phyloP scores from a whole-genome alignment of 2,797 vertebrate species.

The Neoniphon sammara region DNA sequence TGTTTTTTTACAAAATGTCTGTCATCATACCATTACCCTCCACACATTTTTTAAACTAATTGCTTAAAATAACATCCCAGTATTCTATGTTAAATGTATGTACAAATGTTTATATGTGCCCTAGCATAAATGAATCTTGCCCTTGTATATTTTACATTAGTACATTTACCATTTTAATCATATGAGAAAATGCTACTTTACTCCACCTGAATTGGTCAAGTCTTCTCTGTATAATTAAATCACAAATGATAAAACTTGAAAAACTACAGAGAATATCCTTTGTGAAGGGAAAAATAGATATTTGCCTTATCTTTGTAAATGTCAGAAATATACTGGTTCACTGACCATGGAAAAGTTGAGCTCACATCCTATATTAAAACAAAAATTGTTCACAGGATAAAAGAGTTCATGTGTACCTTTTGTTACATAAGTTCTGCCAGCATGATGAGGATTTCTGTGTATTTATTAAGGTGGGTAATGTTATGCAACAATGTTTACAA shows the following conservation, averaged over 20 bases:
- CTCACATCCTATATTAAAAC: conserved; percentile 31
- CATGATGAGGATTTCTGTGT: conserved; percentile 58
- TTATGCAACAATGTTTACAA: conserved; percentile 81
- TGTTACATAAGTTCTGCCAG: conserved; percentile 34
- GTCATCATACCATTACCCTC: conserved; percentile 15
- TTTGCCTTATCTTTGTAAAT: conserved; percentile 72
- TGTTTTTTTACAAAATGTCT: conserved; percentile 23
- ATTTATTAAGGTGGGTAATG: conserved; percentile 71
- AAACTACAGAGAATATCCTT: conserved; percentile 7
- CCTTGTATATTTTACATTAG: conserved; percentile 49
- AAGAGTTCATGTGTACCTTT: conserved; percentile 23
- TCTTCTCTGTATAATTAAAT: conserved; percentile 33
- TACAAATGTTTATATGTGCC: conserved; percentile 73
- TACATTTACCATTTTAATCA: conserved; percentile 43
- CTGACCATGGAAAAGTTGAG: conserved; percentile 1
- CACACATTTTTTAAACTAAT: conserved; percentile 36
- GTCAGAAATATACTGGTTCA: background rate
- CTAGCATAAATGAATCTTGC: conserved; percentile 57
- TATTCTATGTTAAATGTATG: conserved; percentile 60
- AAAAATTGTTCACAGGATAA: conserved; percentile 27
- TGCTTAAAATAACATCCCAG: conserved; percentile 37
- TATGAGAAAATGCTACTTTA: conserved; percentile 54
- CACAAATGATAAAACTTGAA: conserved; percentile 44
- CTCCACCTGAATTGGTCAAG: conserved; percentile 48
- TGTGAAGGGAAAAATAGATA: conserved; percentile 27